These are phyloP conservation scores for Ahaetulla prasina DNA, from an alignment of 2,113 vertebrate genomes.

Conservation along the genomic window DNA sequence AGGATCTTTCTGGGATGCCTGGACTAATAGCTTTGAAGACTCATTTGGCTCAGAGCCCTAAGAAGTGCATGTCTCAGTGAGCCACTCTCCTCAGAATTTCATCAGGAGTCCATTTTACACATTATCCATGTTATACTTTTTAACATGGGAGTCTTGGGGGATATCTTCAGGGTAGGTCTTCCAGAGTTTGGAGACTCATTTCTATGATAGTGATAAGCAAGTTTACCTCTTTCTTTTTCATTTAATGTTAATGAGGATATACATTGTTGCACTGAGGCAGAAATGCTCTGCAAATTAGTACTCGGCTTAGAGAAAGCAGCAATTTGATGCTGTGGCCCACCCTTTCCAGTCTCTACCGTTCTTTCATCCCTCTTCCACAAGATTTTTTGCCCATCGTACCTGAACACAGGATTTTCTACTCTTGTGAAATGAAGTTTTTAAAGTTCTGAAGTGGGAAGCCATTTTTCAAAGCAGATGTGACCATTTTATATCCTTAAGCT, in stretches of 20 bases:
- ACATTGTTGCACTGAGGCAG: neutral
- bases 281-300: neutral
- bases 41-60: neutral
- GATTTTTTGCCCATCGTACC: neutral
- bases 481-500: neutral
- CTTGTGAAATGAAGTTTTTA: neutral
- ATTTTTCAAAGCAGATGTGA: neutral
- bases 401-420: neutral
- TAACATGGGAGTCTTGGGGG: neutral
- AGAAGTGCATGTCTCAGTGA: neutral
- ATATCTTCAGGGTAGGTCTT: neutral
- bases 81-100: neutral
- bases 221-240: neutral
- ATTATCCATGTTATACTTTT: neutral
- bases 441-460: neutral
- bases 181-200: neutral
- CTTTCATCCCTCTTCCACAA: neutral
- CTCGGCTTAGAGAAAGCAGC: neutral
- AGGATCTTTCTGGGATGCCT: neutral
- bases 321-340: neutral
- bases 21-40: neutral
- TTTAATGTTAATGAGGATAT: neutral
- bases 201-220: neutral
- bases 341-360: neutral
- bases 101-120: neutral